A percentile compares a stretch with the other conserved stretches of the same genome.
Conservation (phyloP, 2,797 vertebrate genomes). For the Rhynchonycteris naso region DNA sequence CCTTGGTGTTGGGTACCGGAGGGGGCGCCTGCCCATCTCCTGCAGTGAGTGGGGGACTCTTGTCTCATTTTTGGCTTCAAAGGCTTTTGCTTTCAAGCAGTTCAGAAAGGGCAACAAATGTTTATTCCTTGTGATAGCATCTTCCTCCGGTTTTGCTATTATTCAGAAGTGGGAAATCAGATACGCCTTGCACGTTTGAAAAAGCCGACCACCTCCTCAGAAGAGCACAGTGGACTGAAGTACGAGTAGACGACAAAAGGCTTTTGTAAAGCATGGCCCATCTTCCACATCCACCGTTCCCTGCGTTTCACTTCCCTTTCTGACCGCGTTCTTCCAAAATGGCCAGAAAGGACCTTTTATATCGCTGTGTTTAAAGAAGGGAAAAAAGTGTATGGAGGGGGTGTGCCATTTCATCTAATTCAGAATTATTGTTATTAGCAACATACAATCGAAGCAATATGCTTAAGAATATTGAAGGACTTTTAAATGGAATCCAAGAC, state of each 20-base stretch:
- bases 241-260: not conserved
- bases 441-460: not conserved
- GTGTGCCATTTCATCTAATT: not conserved
- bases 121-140: not conserved
- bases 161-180: not conserved
- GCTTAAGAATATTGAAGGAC: not conserved
- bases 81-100: not conserved
- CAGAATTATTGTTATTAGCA: not conserved
- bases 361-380: not conserved
- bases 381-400: not conserved
- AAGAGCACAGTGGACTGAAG: rapidly evolving
- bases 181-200: not conserved
- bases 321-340: not conserved
- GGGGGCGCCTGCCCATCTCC: not conserved
- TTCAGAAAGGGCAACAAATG: not conserved
- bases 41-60: not conserved
- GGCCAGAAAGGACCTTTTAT: not conserved
- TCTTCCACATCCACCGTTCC: not conserved
- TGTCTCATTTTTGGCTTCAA: not conserved
- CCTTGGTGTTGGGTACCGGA: not conserved
- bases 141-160: not conserved
- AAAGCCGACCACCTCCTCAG: not conserved
- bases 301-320: not conserved
- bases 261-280: not conserved
- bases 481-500: not conserved